Conservation (phyloP, 2,888 invertebrate genomes). For the Apamea anceps region DNA sequence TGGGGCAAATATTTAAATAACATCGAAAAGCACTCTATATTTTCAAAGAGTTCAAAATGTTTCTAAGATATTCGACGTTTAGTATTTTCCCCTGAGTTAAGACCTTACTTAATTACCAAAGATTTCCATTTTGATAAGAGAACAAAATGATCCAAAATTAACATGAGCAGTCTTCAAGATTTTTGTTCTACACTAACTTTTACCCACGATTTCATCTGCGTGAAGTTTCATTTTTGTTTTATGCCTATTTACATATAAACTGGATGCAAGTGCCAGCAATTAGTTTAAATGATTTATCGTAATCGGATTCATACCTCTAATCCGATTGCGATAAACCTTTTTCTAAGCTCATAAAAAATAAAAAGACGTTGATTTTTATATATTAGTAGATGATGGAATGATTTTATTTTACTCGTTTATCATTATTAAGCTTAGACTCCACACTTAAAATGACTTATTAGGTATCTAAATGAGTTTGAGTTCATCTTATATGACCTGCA, state of each 20-base stretch:
- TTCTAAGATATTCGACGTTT: neutral
- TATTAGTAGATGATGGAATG: neutral
- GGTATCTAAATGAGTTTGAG: too few species aligned
- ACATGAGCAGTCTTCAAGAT: neutral
- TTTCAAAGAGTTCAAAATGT: slow-evolving; percentile 2
- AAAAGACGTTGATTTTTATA: too few species aligned
- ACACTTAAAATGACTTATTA: too few species aligned
- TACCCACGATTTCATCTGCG: neutral
- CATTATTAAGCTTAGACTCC: neutral
- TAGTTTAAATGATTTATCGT: too few species aligned
- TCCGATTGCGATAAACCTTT: too few species aligned
- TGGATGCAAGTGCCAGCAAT: too few species aligned
- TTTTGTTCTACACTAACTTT: neutral
- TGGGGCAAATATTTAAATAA: slow-evolving; percentile 43
- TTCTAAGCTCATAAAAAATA: too few species aligned
- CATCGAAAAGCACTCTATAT: slow-evolving; percentile 29
- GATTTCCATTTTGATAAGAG: neutral
- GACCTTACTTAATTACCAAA: neutral
- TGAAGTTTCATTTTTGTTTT: too few species aligned
- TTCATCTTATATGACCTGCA: too few species aligned
- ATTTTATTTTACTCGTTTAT: neutral
- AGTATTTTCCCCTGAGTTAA: slow-evolving; percentile 1
- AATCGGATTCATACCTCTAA: too few species aligned
- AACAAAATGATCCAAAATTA: neutral
- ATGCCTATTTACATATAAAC: too few species aligned